Percentiles rank a stretch among this genome's conserved stretches.
These are phyloP conservation scores for Entomobrya multifasciata DNA, from an alignment of 2,888 invertebrate species.

Conservation along the genomic window DNA sequence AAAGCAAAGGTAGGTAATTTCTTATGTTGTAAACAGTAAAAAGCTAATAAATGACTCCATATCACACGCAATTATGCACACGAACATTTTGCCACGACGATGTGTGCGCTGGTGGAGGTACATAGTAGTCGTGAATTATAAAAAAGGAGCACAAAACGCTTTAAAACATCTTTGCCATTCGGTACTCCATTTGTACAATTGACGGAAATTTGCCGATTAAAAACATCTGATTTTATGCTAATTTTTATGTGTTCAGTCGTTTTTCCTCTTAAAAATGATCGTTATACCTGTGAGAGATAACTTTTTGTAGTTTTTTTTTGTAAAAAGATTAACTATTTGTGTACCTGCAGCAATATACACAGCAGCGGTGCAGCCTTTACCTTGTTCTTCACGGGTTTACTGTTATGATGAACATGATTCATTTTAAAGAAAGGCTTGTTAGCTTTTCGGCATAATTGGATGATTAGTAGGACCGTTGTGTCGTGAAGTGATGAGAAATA, in stretches of 20 bases:
- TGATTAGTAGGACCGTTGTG: conserved; percentile 61
- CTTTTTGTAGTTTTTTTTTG: neutral
- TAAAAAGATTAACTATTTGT: neutral
- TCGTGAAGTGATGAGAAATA: conserved; percentile 56
- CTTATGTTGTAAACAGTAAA: conserved; percentile 43
- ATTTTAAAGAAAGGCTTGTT: conserved; percentile 50
- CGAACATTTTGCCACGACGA: conserved; percentile 27
- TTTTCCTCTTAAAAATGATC: neutral
- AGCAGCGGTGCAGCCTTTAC: neutral
- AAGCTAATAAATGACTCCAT: conserved; percentile 49
- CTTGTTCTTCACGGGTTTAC: conserved; percentile 14
- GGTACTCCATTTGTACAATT: neutral
- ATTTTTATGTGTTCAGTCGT: conserved; percentile 28
- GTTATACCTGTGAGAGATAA: conserved; percentile 16
- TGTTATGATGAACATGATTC: conserved; percentile 20
- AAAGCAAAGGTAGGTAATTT: conserved; percentile 10
- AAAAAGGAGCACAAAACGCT: conserved; percentile 1
- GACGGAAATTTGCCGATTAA: conserved; percentile 33
- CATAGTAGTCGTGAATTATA: neutral
- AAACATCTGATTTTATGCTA: conserved; percentile 28
- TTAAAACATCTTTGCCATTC: neutral
- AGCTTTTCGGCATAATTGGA: conserved; percentile 63
- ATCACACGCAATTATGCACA: conserved; percentile 47
- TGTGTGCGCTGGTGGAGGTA: conserved; percentile 5
- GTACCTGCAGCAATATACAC: neutral